Evolutionary conservation across 2,797 vertebrate genomes (phyloP).

Genomic region (Platalea minor): DNA sequence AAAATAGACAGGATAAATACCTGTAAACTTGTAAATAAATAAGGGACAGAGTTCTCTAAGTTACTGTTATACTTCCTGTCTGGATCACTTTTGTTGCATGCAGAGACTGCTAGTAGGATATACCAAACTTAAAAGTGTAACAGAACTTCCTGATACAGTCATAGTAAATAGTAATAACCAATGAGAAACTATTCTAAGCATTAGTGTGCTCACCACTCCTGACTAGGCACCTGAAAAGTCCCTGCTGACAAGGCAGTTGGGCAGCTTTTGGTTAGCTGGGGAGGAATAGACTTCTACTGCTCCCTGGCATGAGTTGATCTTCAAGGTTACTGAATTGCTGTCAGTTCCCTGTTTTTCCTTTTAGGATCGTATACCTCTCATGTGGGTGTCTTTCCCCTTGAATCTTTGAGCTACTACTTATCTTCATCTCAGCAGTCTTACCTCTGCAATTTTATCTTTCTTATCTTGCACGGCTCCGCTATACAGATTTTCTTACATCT

Average conservation of each 20-base stretch:
- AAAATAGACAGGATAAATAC: background rate
- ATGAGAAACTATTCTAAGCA: background rate
- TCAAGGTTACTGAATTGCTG: background rate
- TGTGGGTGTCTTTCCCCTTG: background rate
- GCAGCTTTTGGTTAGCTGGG: background rate
- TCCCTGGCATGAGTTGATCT: background rate
- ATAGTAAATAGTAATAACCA: background rate
- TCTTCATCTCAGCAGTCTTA: background rate
- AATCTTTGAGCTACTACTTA: background rate
- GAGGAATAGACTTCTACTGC: background rate
- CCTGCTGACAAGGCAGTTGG: background rate
- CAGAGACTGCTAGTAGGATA: background rate
- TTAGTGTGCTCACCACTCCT: background rate
- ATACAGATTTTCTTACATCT: background rate
- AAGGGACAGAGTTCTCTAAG: background rate
- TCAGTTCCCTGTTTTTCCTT: background rate
- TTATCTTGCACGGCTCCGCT: background rate
- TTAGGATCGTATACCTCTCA: background rate
- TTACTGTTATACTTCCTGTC: background rate
- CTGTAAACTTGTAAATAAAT: background rate
- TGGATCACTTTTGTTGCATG: background rate
- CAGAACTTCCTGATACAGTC: background rate
- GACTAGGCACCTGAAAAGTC: background rate
- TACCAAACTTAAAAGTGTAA: background rate
- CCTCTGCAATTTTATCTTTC: background rate